A percentile compares a stretch with the other conserved stretches of the same genome.
phyloP scores from a whole-genome alignment of 2,113 vertebrate genomes.

The Struthidea cinerea region DNA sequence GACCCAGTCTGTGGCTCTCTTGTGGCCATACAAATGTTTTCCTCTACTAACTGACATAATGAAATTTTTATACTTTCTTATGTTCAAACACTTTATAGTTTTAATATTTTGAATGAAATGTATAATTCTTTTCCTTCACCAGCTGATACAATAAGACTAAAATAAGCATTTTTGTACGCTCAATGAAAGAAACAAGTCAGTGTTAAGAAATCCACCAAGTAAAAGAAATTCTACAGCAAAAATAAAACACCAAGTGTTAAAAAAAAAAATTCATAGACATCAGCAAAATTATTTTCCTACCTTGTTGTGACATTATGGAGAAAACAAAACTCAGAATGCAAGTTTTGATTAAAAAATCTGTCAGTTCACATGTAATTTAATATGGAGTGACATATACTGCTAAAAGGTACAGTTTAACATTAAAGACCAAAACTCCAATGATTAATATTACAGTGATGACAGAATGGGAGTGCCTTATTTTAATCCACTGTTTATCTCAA shows the following conservation, averaged over 20 bases:
- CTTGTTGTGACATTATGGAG: conserved; percentile 68
- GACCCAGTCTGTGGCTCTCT: not conserved
- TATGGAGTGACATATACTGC: conserved; percentile 71
- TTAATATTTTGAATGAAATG: not conserved
- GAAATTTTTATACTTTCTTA: not conserved
- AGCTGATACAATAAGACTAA: not conserved
- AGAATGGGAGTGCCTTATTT: conserved; percentile 76
- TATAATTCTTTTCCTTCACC: not conserved
- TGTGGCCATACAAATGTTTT: not conserved
- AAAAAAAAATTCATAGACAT: conserved; percentile 1
- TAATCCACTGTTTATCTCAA: conserved; percentile 82
- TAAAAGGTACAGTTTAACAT: conserved; percentile 80
- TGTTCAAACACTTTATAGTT: not conserved
- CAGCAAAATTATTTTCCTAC: conserved; percentile 62
- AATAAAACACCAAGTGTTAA: conserved; percentile 13
- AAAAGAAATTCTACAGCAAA: not conserved
- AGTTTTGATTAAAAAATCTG: conserved; percentile 79
- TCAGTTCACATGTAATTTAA: conserved; percentile 78
- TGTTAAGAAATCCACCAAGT: not conserved
- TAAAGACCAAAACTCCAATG: conserved; percentile 72
- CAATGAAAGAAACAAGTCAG: not conserved
- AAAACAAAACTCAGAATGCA: conserved; percentile 68
- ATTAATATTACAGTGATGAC: conserved; percentile 80
- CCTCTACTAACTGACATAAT: not conserved
- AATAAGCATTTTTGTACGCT: not conserved